Conservation (phyloP, 2,888 invertebrate genomes). For the Andrena bicolor region DNA sequence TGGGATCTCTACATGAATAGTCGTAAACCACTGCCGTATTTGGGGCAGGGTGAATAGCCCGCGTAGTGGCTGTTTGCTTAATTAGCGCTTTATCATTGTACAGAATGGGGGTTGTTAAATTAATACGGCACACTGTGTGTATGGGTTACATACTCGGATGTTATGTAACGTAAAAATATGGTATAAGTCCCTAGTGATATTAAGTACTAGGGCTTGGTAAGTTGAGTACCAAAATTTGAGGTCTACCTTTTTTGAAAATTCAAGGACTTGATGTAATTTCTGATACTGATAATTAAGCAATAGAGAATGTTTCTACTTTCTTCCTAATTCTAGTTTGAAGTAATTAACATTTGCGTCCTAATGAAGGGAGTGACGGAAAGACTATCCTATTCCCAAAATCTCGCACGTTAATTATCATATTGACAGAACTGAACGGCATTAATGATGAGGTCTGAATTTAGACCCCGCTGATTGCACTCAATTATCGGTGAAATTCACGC, state of each 20-base stretch:
- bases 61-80: background rate
- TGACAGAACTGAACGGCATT: background rate
- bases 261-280: background rate
- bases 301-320: background rate
- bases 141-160: too few species aligned
- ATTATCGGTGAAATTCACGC: conserved; percentile 35
- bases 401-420: background rate
- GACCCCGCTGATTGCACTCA: conserved; percentile 1
- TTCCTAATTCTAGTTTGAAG: background rate
- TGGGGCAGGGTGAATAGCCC: background rate
- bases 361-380: background rate
- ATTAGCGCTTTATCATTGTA: background rate
- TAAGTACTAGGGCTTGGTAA: too few species aligned
- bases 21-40: background rate
- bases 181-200: too few species aligned
- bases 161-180: too few species aligned
- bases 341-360: background rate
- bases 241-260: too few species aligned
- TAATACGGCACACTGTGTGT: too few species aligned
- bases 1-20: background rate
- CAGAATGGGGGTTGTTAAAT: too few species aligned
- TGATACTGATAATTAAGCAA: background rate
- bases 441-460: background rate
- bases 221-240: too few species aligned
- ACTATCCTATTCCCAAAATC: background rate